Evolutionary conservation across 2,797 vertebrate species (phyloP).

Genomic region (Sebastes steindachneri): DNA sequence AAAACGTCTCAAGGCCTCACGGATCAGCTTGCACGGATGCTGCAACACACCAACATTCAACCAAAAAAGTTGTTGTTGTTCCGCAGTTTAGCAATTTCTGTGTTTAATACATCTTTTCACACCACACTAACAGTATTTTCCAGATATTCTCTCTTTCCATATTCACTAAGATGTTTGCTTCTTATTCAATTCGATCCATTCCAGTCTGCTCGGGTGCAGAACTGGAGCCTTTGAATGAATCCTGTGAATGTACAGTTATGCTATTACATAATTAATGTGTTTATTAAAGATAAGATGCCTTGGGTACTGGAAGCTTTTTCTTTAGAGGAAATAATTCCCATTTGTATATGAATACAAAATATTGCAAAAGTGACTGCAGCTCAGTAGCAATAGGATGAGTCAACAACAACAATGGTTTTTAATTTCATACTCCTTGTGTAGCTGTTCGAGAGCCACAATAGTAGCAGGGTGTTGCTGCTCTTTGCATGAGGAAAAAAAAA

Average conservation of each 20-base stretch:
- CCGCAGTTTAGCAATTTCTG: background rate
- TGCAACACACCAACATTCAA: slow-evolving; percentile 21
- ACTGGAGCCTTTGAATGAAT: slow-evolving; percentile 48
- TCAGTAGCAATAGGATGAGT: slow-evolving; percentile 60
- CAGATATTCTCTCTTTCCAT: background rate
- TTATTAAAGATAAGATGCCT: slow-evolving; percentile 72
- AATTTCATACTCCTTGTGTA: slow-evolving; percentile 54
- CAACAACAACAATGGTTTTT: slow-evolving; percentile 61
- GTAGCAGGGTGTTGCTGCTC: slow-evolving; percentile 45
- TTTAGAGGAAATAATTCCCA: slow-evolving; percentile 66
- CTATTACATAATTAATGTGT: slow-evolving; percentile 74
- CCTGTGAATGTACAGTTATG: slow-evolving; percentile 45
- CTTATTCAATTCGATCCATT: slow-evolving; percentile 22
- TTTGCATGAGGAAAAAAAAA: slow-evolving; percentile 42
- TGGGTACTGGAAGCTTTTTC: slow-evolving; percentile 49
- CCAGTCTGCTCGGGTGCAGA: slow-evolving; percentile 24
- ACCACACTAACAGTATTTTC: background rate
- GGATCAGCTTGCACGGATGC: slow-evolving; percentile 44
- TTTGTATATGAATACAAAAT: slow-evolving; percentile 70
- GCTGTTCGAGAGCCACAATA: slow-evolving; percentile 52
- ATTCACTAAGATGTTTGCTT: slow-evolving; percentile 18
- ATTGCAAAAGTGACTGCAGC: slow-evolving; percentile 51
- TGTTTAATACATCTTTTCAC: background rate
- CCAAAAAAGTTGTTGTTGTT: slow-evolving; percentile 7
- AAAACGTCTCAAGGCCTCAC: slow-evolving; percentile 50